A percentile compares a stretch with the other conserved stretches of the same genome.
Conservation (phyloP, 2,797 vertebrate species). For the Sebastes umbrosus region DNA sequence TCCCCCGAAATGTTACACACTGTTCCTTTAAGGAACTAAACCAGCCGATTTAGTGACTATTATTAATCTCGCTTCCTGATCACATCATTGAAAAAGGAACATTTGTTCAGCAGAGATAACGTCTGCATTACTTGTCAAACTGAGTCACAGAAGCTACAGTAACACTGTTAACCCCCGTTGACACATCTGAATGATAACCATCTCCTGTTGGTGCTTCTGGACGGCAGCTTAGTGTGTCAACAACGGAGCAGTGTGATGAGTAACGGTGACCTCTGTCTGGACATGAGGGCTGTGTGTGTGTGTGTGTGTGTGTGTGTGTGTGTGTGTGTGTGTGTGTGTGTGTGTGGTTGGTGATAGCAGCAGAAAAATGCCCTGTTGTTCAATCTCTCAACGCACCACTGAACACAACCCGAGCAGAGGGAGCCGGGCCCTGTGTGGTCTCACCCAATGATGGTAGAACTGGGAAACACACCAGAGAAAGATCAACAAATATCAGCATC, state of each 20-base stretch:
- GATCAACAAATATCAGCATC: not conserved
- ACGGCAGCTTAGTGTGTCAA: constrained; percentile 24
- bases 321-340: too few species aligned
- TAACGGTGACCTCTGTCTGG: constrained; percentile 52
- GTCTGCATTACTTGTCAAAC: constrained; percentile 7
- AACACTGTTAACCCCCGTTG: constrained; percentile 16
- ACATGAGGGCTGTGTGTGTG: not conserved
- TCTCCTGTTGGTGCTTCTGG: rapidly evolving
- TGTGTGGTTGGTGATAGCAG: not conserved
- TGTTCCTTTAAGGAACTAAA: not conserved
- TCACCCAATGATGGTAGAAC: not conserved
- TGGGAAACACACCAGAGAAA: not conserved
- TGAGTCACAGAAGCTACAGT: not conserved
- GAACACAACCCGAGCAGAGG: not conserved
- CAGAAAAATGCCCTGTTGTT: constrained; percentile 50
- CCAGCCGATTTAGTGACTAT: not conserved
- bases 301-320: too few species aligned
- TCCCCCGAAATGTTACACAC: too few species aligned
- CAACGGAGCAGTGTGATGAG: constrained; percentile 37
- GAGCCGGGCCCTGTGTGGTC: constrained; percentile 3
- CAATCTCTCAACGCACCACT: not conserved
- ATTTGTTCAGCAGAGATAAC: not conserved
- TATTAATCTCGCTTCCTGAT: not conserved
- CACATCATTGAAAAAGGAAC: not conserved
- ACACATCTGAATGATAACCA: constrained; percentile 5